phyloP scores from a whole-genome alignment of 2,797 vertebrate genomes.

The Bradypus variegatus region DNA sequence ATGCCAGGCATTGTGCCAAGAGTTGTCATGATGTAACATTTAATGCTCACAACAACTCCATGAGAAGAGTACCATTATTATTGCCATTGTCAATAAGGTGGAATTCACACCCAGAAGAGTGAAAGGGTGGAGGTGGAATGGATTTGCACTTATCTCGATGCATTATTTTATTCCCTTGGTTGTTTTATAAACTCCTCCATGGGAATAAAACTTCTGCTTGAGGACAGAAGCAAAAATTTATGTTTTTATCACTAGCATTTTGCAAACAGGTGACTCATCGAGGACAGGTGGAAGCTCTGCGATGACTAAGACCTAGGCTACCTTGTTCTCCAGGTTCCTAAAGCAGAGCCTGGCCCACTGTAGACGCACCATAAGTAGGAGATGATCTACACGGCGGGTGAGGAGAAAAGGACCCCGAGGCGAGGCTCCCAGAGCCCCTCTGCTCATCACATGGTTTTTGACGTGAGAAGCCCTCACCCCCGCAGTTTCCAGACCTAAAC shows the following conservation, averaged over 20 bases:
- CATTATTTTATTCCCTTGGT: neutral
- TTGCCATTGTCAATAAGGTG: neutral
- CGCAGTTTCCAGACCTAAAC: neutral
- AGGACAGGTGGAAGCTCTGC: neutral
- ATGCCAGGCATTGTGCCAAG: neutral
- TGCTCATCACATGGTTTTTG: fast-evolving
- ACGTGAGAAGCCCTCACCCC: fast-evolving
- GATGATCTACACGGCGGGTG: neutral
- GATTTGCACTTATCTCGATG: neutral
- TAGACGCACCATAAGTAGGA: neutral
- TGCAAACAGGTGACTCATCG: neutral
- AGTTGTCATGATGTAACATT: neutral
- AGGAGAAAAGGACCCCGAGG: neutral
- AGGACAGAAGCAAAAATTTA: neutral
- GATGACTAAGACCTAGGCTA: neutral
- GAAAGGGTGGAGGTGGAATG: neutral
- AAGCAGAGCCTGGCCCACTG: neutral
- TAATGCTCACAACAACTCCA: neutral
- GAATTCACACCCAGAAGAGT: neutral
- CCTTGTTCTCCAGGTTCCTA: neutral
- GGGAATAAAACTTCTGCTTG: neutral
- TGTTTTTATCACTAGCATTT: neutral
- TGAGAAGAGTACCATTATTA: neutral
- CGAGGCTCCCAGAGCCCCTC: neutral
- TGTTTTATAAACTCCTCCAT: neutral